Percentiles rank a stretch among this genome's conserved stretches.
These are phyloP conservation scores for Agelas oroides DNA, from an alignment of 37 sponge, comb jelly and placozoan species.

Conservation along the genomic window DNA sequence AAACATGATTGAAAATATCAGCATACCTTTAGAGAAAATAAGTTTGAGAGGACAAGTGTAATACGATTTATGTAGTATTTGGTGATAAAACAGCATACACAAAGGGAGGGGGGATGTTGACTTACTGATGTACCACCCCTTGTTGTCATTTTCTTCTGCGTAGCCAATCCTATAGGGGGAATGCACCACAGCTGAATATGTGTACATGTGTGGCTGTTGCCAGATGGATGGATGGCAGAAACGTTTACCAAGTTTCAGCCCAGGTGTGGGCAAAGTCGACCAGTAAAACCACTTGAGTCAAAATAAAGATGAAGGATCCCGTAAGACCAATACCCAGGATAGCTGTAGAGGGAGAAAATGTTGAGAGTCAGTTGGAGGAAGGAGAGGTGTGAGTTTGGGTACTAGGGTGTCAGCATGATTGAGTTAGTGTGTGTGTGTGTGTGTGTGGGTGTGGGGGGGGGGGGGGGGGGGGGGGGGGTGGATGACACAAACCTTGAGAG, in stretches of 20 bases:
- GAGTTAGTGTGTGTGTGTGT: too few relatives aligned
- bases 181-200: not conserved
- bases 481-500: slow-evolving; percentile 44
- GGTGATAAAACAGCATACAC: too few relatives aligned
- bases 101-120: too few relatives aligned
- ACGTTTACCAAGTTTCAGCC: slow-evolving; percentile 43
- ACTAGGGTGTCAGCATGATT: too few relatives aligned
- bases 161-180: slow-evolving; percentile 63
- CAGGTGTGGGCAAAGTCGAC: slow-evolving; percentile 98
- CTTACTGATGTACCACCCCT: slow-evolving; percentile 72
- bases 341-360: slow-evolving; percentile 24
- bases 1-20: slow-evolving; percentile 73
- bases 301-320: slow-evolving; percentile 91
- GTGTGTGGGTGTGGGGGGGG: too few relatives aligned
- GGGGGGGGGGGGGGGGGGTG: too few relatives aligned
- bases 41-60: too few relatives aligned
- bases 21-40: slow-evolving; percentile 44
- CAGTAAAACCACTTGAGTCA: slow-evolving; percentile 91
- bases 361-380: too few relatives aligned
- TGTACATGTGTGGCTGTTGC: too few relatives aligned
- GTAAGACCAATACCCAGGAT: slow-evolving; percentile 75
- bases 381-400: too few relatives aligned
- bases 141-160: slow-evolving; percentile 84
- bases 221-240: too few relatives aligned
- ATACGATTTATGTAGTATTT: too few relatives aligned